Percentiles rank a stretch among this genome's conserved stretches.
phyloP scores from a whole-genome alignment of 2,888 invertebrate genomes.

The Lochmaea capreae region DNA sequence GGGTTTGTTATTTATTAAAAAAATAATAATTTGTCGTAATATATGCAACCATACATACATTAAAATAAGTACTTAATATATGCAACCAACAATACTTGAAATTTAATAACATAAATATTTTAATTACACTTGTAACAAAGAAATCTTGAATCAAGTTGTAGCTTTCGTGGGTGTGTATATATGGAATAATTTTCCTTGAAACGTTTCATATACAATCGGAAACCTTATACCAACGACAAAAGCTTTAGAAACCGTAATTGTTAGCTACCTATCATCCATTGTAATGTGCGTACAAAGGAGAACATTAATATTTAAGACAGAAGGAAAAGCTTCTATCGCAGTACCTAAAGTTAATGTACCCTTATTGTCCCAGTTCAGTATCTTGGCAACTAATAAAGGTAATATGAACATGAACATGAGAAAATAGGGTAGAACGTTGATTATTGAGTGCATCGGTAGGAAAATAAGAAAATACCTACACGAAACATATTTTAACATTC shows the following conservation, averaged over 20 bases:
- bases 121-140: no score
- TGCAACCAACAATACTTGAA: no score
- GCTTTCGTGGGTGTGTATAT: no score
- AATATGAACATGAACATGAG: background rate
- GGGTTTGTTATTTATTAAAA: background rate
- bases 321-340: constrained; percentile 9
- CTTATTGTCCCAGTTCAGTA: background rate
- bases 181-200: background rate
- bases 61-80: no score
- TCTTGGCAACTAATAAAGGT: background rate
- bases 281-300: background rate
- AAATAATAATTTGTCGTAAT: background rate
- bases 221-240: constrained; percentile 12
- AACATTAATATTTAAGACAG: constrained; percentile 17
- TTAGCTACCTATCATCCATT: constrained; percentile 13
- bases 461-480: no score
- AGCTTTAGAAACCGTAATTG: constrained; percentile 10
- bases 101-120: no score
- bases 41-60: no score
- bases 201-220: background rate
- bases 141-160: no score
- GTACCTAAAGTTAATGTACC: background rate
- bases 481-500: no score
- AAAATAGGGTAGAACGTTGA: background rate
- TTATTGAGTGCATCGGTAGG: no score